Percentiles rank a stretch among this genome's conserved stretches.
phyloP scores from a whole-genome alignment of 92 coral and sea anemone species.

The Anthopleura xanthogrammica region DNA sequence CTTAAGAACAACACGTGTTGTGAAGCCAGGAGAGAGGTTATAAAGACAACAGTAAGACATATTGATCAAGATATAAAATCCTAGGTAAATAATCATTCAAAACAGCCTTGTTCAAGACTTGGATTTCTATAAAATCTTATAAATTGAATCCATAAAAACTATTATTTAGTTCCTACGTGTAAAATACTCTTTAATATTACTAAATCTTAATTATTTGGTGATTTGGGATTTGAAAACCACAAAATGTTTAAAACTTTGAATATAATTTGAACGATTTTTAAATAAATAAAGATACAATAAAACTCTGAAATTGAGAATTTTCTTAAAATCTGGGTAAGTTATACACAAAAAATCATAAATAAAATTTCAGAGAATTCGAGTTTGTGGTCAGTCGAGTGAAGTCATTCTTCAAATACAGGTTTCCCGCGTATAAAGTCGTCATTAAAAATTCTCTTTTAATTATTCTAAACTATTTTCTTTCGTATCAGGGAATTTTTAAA shows the following conservation, averaged over 20 bases:
- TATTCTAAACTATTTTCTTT: conserved; percentile 1
- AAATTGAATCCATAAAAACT: not conserved
- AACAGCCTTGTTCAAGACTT: not conserved
- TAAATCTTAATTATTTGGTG: not conserved
- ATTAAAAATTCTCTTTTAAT: conserved; percentile 15
- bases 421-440: conserved; percentile 16
- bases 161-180: not conserved
- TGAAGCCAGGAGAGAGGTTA: not conserved
- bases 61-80: conserved; percentile 1
- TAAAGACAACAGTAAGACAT: not conserved
- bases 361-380: not conserved
- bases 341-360: not conserved
- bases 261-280: conserved; percentile 6
- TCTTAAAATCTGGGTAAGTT: not conserved
- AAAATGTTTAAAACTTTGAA: not conserved
- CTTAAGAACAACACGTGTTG: not conserved
- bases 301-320: not conserved
- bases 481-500: conserved; percentile 2
- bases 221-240: not conserved
- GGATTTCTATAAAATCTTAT: not conserved
- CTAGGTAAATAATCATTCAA: not conserved
- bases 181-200: not conserved
- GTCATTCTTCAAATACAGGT: conserved; percentile 21
- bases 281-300: not conserved
- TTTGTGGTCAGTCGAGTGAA: conserved; percentile 15